Conservation (phyloP, 2,888 invertebrate species). For the Aricia artaxerxes region DNA sequence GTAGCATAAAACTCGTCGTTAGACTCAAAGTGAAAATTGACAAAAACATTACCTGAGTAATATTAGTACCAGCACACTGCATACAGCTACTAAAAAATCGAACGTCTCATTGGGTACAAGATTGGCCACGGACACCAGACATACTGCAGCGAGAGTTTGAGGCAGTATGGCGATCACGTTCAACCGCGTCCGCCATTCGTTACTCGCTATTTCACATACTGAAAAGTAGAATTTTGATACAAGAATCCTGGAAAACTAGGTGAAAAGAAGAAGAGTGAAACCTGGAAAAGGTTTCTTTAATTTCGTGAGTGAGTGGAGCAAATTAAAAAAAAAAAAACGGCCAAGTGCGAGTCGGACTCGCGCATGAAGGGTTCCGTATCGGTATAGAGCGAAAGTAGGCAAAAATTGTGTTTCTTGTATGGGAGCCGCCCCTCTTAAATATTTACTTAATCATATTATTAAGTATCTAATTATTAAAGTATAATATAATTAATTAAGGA, state of each 20-base stretch:
- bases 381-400: no score
- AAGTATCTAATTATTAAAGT: no score
- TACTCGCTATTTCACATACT: slow-evolving; percentile 72
- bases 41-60: slow-evolving; percentile 51
- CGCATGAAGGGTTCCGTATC: no score
- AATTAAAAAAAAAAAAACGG: no score
- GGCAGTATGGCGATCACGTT: slow-evolving; percentile 55
- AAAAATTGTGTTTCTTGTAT: no score
- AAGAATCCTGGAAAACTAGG: background rate
- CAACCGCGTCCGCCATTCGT: slow-evolving; percentile 62
- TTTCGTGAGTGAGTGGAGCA: no score
- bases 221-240: slow-evolving; percentile 28
- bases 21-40: background rate
- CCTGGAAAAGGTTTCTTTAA: no score
- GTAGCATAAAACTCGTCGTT: background rate
- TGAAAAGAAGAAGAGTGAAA: no score
- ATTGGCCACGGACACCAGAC: slow-evolving; percentile 59
- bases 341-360: no score
- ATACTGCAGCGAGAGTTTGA: slow-evolving; percentile 54
- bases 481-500: no score
- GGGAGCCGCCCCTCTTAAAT: no score
- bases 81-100: slow-evolving; percentile 55
- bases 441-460: no score
- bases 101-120: slow-evolving; percentile 62
- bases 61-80: slow-evolving; percentile 49